Conservation (phyloP, 2,888 invertebrate genomes). For the Tortrix viridana region DNA sequence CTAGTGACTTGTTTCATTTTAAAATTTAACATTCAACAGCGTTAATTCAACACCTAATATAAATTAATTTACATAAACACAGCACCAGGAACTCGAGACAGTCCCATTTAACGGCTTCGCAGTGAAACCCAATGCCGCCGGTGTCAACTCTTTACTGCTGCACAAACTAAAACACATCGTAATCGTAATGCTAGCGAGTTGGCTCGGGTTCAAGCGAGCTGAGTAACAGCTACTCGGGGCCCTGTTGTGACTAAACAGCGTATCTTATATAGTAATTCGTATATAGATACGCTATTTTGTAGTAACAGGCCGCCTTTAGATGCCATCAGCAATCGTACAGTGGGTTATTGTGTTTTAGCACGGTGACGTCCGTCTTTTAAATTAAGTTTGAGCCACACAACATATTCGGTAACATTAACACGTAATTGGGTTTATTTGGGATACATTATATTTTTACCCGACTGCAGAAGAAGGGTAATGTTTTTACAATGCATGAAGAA, state of each 20-base stretch:
- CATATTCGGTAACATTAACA: too few species aligned
- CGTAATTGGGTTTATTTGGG: too few species aligned
- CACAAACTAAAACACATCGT: slow-evolving; percentile 54
- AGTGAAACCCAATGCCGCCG: slow-evolving; percentile 61
- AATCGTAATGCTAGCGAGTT: slow-evolving; percentile 31
- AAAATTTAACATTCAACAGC: slow-evolving; percentile 41
- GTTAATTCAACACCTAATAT: slow-evolving; percentile 57
- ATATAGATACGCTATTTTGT: too few species aligned
- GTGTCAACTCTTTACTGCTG: slow-evolving; percentile 56
- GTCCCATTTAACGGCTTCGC: slow-evolving; percentile 59
- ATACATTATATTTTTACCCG: too few species aligned
- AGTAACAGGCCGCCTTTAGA: too few species aligned
- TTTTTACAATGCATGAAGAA: too few species aligned
- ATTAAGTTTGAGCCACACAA: too few species aligned
- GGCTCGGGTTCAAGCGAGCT: slow-evolving; percentile 14
- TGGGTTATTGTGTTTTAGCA: too few species aligned
- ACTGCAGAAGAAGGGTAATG: too few species aligned
- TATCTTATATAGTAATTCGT: neutral
- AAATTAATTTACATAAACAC: slow-evolving; percentile 65
- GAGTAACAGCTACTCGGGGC: slow-evolving; percentile 6
- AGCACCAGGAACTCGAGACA: slow-evolving; percentile 44
- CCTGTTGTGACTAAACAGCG: neutral
- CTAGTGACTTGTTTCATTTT: slow-evolving; percentile 7
- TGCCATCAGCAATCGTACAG: too few species aligned
- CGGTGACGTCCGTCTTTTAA: too few species aligned